Evolutionary conservation across 1,140 invertebrate genomes (phyloP).

Genomic region (Solen grandis): DNA sequence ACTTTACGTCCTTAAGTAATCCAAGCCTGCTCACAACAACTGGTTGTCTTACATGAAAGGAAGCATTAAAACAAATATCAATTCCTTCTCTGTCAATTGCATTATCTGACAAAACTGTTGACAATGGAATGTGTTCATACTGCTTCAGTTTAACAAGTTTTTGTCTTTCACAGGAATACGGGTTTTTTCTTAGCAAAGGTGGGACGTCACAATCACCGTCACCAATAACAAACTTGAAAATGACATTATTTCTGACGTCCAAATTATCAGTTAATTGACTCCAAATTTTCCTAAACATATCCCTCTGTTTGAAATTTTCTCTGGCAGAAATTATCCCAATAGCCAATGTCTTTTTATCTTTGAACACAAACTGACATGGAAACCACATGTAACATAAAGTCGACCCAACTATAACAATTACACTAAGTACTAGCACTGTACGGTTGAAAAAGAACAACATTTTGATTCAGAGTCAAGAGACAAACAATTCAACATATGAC

Average conservation of each 20-base stretch:
- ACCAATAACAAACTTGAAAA: conserved; percentile 54
- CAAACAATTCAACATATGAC: too few species aligned
- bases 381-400: too few species aligned
- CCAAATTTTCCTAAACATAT: conserved; percentile 69
- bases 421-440: too few species aligned
- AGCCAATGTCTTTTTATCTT: conserved; percentile 46
- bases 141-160: too few species aligned
- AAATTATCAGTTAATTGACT: too few species aligned
- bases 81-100: too few species aligned
- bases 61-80: conserved; percentile 9
- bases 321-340: conserved; percentile 71
- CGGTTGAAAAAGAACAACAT: too few species aligned
- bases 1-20: background rate
- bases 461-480: too few species aligned
- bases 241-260: background rate
- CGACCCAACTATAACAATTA: too few species aligned
- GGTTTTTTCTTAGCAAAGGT: conserved; percentile 21
- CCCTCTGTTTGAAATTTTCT: conserved; percentile 63
- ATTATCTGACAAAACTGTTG: too few species aligned
- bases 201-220: conserved; percentile 41
- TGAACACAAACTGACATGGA: too few species aligned
- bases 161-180: conserved; percentile 41
- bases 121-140: too few species aligned
- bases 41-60: conserved; percentile 38
- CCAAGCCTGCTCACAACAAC: conserved; percentile 45